Conservation (phyloP, 2,113 vertebrate species). For the Mesoclemmys tuberculata region DNA sequence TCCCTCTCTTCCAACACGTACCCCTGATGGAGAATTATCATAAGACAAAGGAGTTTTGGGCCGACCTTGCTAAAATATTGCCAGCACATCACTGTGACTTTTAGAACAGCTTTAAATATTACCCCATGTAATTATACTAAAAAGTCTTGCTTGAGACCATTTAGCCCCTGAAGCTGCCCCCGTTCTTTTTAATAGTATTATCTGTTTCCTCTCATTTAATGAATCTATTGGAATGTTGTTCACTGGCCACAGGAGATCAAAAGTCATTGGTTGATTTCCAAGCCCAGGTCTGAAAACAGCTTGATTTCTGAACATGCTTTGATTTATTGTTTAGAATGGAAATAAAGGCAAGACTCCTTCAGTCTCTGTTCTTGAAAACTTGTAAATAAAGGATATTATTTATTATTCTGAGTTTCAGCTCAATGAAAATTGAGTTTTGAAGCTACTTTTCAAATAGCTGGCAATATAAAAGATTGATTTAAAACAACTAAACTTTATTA, state of each 20-base stretch:
- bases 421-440: slow-evolving; percentile 2
- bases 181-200: not conserved
- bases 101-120: not conserved
- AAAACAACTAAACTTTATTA: not conserved
- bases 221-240: not conserved
- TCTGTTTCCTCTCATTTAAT: not conserved
- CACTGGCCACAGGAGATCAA: slow-evolving; percentile 23
- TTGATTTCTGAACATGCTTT: not conserved
- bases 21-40: not conserved
- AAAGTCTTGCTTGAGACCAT: not conserved
- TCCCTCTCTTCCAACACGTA: not conserved
- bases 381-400: not conserved
- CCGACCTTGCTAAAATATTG: not conserved
- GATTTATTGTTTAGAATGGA: not conserved
- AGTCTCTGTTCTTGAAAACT: not conserved
- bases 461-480: fast-evolving
- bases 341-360: not conserved
- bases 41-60: not conserved
- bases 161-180: slow-evolving; percentile 23
- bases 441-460: not conserved
- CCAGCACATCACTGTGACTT: not conserved
- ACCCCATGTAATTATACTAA: fast-evolving
- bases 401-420: not conserved
- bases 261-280: not conserved
- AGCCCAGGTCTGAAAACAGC: not conserved